phyloP scores from a whole-genome alignment of 92 coral and sea anemone genomes.

The Meandrina meandrites region DNA sequence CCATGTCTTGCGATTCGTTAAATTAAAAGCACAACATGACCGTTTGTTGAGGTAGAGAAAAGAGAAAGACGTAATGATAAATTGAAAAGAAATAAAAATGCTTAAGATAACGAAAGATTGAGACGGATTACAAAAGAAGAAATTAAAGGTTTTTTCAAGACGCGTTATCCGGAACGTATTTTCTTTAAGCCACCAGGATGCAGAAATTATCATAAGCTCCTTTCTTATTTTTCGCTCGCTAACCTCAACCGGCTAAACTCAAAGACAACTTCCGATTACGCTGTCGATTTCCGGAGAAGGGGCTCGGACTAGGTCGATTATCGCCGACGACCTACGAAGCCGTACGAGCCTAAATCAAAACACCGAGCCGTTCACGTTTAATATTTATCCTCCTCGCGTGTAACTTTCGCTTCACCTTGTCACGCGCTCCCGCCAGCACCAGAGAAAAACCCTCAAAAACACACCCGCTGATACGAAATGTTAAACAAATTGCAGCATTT shows the following conservation, averaged over 20 bases:
- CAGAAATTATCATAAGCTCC: no score
- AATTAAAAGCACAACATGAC: no score
- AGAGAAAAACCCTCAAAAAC: not conserved
- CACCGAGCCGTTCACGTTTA: not conserved
- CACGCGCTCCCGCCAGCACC: conserved; percentile 8
- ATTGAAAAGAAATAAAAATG: not conserved
- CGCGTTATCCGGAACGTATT: not conserved
- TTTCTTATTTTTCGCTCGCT: no score
- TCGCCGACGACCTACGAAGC: conserved; percentile 2
- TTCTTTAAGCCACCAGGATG: no score
- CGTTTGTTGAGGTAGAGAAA: not conserved
- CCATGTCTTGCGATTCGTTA: not conserved
- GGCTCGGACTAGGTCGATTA: not conserved
- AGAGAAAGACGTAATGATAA: not conserved
- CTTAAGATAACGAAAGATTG: no score
- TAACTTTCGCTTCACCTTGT: not conserved
- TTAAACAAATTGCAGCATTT: not conserved
- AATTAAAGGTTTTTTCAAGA: not conserved
- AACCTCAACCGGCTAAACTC: no score
- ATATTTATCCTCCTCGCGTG: not conserved
- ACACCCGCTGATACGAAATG: not conserved
- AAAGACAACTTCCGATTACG: no score
- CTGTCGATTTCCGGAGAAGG: not conserved
- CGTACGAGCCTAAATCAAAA: not conserved
- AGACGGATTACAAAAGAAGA: not conserved